These are phyloP conservation scores for Bellardia bayeri DNA, from an alignment of 2,888 invertebrate genomes.

Conservation along the genomic window DNA sequence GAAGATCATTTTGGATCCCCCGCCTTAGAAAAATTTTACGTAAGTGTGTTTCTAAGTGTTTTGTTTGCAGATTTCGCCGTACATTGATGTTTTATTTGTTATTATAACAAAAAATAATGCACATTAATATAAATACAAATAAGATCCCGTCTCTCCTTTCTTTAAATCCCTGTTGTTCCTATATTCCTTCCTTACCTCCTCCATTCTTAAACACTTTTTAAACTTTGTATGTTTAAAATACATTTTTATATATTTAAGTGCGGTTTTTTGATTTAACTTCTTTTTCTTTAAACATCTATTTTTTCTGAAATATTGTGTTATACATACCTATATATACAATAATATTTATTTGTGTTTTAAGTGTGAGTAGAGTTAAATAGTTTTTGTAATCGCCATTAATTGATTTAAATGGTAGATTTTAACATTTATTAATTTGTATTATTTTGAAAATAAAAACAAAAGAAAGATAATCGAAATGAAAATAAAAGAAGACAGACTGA, in stretches of 20 bases:
- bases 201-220: neutral
- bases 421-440: constrained; percentile 7
- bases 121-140: constrained; percentile 48
- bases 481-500: too few species aligned
- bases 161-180: neutral
- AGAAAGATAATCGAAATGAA: too few species aligned
- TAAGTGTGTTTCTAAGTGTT: too few species aligned
- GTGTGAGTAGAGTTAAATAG: neutral
- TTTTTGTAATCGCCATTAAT: neutral
- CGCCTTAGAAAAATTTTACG: too few species aligned
- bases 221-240: constrained; percentile 9
- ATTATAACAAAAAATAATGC: constrained; percentile 13
- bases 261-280: constrained; percentile 32
- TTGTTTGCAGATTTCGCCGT: too few species aligned
- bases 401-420: neutral
- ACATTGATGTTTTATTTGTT: constrained; percentile 50
- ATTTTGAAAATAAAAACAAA: neutral
- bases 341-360: constrained; percentile 1
- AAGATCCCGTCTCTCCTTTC: neutral
- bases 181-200: constrained; percentile 1
- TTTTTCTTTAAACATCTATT: constrained; percentile 18
- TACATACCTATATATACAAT: neutral
- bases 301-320: neutral
- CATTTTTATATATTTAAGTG: constrained; percentile 30
- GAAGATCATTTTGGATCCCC: too few species aligned